Conservation (phyloP, 2,888 invertebrate genomes). For the Candidula unifasciata region DNA sequence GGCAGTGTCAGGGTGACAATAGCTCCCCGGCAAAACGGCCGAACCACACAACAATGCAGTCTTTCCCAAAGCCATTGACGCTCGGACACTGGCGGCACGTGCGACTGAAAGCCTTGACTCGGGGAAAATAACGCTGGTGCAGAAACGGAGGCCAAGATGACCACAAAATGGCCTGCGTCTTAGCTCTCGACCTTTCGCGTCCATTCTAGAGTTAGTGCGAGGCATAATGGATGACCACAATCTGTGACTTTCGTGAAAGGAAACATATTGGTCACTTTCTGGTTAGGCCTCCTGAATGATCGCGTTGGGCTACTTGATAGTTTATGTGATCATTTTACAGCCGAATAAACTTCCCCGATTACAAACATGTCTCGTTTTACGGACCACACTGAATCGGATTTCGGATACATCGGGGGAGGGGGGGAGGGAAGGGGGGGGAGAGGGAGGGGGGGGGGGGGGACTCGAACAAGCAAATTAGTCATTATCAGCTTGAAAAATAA, state of each 20-base stretch:
- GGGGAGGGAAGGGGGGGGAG: too few relatives aligned
- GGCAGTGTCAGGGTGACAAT: neutral
- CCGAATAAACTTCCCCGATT: too few relatives aligned
- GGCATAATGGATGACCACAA: neutral
- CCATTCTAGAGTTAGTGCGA: neutral
- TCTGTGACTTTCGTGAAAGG: neutral
- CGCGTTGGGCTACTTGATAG: too few relatives aligned
- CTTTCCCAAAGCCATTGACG: neutral
- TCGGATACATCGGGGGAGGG: too few relatives aligned
- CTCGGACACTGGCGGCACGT: neutral
- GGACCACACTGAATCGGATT: too few relatives aligned
- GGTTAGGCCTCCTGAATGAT: too few relatives aligned
- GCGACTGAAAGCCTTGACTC: neutral
- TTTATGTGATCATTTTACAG: too few relatives aligned
- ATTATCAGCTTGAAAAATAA: too few relatives aligned
- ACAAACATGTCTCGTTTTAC: too few relatives aligned
- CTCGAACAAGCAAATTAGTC: too few relatives aligned
- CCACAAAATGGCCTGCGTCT: neutral
- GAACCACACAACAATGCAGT: neutral
- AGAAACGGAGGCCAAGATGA: neutral
- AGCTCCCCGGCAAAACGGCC: neutral
- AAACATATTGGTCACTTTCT: neutral
- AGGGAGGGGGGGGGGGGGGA: too few relatives aligned
- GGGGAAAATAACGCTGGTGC: neutral
- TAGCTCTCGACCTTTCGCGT: neutral